A percentile compares a stretch with the other conserved stretches of the same genome.
phyloP scores from a whole-genome alignment of 2,888 invertebrate genomes.

The Bombylius major region DNA sequence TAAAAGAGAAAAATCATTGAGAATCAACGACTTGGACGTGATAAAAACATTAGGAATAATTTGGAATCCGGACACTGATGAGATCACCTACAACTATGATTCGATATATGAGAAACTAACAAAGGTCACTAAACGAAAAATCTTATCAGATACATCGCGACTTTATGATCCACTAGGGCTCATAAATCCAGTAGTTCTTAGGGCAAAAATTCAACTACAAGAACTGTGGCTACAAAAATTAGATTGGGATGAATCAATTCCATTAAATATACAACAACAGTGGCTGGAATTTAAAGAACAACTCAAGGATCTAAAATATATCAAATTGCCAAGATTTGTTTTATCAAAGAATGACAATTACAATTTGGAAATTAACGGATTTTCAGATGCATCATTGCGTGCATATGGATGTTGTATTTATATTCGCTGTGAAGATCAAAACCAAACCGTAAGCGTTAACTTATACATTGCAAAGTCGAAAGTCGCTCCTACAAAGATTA shows the following conservation, averaged over 20 bases:
- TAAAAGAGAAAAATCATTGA: not conserved
- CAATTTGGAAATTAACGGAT: constrained; percentile 5
- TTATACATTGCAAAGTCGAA: constrained; percentile 1
- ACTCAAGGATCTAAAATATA: not conserved
- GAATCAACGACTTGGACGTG: not conserved
- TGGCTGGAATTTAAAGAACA: not conserved
- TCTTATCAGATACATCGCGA: not conserved
- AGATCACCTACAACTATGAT: not conserved
- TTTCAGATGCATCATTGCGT: constrained; percentile 7
- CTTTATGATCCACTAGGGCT: constrained; percentile 3
- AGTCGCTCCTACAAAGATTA: not conserved
- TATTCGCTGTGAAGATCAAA: not conserved
- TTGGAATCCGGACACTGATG: too few species aligned
- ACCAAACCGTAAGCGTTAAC: not conserved
- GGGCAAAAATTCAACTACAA: not conserved
- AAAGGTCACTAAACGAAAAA: not conserved
- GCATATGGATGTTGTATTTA: constrained; percentile 5
- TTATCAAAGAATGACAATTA: not conserved
- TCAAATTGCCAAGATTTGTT: not conserved
- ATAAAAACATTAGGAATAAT: not conserved
- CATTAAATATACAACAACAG: not conserved
- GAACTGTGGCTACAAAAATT: not conserved
- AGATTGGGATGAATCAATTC: constrained; percentile 3
- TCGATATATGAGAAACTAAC: constrained; percentile 3
- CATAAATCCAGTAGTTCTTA: not conserved